phyloP scores from a whole-genome alignment of 1,140 invertebrate genomes.

The Oreohelix idahoensis region DNA sequence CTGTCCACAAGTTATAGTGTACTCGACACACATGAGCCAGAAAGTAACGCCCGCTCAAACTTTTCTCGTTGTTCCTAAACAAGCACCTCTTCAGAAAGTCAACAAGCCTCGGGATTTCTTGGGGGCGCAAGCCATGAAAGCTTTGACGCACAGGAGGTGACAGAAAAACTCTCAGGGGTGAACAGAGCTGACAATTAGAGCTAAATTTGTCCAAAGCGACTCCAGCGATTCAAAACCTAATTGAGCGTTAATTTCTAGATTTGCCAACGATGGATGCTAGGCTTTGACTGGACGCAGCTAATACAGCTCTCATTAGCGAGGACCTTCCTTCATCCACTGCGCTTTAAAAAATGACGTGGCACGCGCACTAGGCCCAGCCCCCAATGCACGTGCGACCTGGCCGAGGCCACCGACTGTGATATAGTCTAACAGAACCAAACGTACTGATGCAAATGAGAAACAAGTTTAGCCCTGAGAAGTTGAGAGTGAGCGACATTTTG shows the following conservation, averaged over 20 bases:
- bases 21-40: neutral
- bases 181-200: constrained; percentile 13
- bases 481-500: too few species aligned
- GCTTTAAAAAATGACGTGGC: neutral
- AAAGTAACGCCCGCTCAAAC: neutral
- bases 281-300: neutral
- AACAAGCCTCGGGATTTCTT: neutral
- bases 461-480: too few species aligned
- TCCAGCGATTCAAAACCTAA: constrained; percentile 2
- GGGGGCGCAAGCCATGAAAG: neutral
- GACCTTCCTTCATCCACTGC: neutral
- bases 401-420: neutral
- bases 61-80: neutral
- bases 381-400: neutral
- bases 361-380: neutral
- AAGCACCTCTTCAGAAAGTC: neutral
- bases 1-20: neutral
- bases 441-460: too few species aligned
- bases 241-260: constrained; percentile 26
- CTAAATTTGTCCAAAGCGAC: neutral
- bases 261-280: neutral
- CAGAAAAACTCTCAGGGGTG: neutral
- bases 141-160: neutral
- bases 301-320: constrained; percentile 11
- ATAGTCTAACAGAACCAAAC: too few species aligned